Percentiles rank a stretch among this genome's conserved stretches.
Conservation (phyloP, 1,140 invertebrate genomes). For the Varroa destructor region DNA sequence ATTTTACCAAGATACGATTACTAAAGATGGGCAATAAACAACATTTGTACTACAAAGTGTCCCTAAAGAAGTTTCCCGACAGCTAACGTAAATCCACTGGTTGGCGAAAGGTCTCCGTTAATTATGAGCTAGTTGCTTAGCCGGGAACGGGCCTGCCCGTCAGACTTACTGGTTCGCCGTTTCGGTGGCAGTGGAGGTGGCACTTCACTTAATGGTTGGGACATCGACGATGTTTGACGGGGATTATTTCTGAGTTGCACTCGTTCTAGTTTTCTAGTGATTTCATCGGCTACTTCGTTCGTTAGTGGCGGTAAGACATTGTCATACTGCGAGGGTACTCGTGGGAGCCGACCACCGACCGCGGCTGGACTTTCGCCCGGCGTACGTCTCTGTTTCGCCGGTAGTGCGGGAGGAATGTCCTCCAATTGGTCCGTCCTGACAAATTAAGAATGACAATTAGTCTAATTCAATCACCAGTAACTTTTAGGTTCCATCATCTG, state of each 20-base stretch:
- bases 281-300: slow-evolving; percentile 39
- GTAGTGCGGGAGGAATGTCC: slow-evolving; percentile 50
- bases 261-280: not conserved
- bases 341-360: slow-evolving; percentile 25
- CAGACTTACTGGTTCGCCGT: slow-evolving; percentile 46
- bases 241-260: slow-evolving; percentile 5
- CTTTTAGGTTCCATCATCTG: too few species aligned
- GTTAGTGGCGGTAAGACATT: slow-evolving; percentile 45
- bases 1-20: too few species aligned
- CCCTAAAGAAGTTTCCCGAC: too few species aligned
- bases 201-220: not conserved
- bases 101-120: too few species aligned
- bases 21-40: too few species aligned
- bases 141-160: too few species aligned
- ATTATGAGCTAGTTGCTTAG: too few species aligned
- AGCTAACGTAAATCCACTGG: too few species aligned
- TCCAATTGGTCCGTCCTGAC: slow-evolving; percentile 15
- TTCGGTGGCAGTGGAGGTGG: slow-evolving; percentile 31
- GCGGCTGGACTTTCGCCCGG: slow-evolving; percentile 40
- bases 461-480: too few species aligned
- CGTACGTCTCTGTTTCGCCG: slow-evolving; percentile 46
- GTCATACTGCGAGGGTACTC: slow-evolving; percentile 59
- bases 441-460: not conserved
- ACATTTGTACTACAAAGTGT: too few species aligned
- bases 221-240: too few species aligned